Evolutionary conservation across 2,797 vertebrate species (phyloP).

Genomic region (Darevskia mixta): DNA sequence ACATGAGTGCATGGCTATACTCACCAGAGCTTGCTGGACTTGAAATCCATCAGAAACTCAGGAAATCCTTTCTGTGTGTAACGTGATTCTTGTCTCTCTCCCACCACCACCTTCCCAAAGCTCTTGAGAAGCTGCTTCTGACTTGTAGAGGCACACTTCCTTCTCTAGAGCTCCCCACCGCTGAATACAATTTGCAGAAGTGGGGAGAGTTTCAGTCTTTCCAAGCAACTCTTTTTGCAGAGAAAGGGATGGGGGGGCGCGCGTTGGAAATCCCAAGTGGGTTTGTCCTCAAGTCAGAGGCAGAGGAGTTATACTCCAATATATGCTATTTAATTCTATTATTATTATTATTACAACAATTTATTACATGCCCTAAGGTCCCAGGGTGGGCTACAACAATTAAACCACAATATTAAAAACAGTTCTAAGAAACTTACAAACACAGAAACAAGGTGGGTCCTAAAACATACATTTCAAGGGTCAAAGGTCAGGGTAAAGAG

Average conservation of each 20-base stretch:
- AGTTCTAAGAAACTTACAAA: too few species aligned
- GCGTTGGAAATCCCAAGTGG: background rate
- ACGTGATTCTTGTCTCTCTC: background rate
- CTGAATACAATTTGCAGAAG: slow-evolving; percentile 49
- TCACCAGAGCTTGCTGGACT: background rate
- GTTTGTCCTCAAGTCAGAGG: background rate
- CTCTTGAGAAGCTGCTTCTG: background rate
- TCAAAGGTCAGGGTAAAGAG: too few species aligned
- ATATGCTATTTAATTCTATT: too few species aligned
- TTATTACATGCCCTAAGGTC: too few species aligned
- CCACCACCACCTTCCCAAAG: background rate
- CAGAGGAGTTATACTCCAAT: background rate
- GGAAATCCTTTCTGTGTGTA: too few species aligned
- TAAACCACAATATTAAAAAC: too few species aligned
- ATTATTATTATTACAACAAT: too few species aligned
- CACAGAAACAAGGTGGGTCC: too few species aligned
- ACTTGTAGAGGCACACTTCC: background rate
- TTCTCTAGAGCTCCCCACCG: background rate
- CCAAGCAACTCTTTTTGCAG: background rate
- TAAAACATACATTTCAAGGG: too few species aligned
- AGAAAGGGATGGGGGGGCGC: background rate
- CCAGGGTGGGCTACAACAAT: too few species aligned
- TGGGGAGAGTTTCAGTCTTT: background rate
- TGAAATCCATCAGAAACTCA: background rate
- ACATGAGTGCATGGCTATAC: background rate